Evolutionary conservation across 2,888 invertebrate species (phyloP).

Genomic region (Thalpophila matura): DNA sequence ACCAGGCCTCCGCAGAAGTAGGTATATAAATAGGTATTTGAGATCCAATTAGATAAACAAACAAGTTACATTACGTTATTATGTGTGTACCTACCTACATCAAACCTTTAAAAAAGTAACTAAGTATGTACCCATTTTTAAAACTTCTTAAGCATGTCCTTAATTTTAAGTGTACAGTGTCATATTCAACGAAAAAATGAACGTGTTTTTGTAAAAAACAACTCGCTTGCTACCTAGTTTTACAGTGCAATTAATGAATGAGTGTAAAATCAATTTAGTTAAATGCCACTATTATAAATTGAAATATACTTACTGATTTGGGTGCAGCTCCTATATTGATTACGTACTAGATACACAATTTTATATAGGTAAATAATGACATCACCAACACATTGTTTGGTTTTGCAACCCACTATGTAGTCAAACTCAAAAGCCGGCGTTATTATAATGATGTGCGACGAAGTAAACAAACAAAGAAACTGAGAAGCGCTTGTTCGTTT

Average conservation of each 20-base stretch:
- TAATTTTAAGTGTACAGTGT: conserved; percentile 28
- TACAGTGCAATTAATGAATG: conserved; percentile 29
- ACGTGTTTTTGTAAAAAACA: conserved; percentile 30
- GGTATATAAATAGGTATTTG: conserved; percentile 27
- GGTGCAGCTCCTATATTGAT: conserved; percentile 32
- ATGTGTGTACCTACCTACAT: conserved; percentile 32
- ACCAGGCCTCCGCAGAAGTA: conserved; percentile 33
- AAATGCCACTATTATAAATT: conserved; percentile 27
- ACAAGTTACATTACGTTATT: conserved; percentile 29
- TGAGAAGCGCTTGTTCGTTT: conserved; percentile 23
- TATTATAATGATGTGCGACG: conserved; percentile 30
- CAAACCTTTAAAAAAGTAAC: conserved; percentile 31
- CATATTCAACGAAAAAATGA: conserved; percentile 28
- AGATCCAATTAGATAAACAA: conserved; percentile 23
- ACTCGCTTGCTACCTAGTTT: conserved; percentile 27
- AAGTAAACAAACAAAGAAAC: conserved; percentile 24
- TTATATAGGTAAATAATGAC: conserved; percentile 30
- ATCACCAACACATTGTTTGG: conserved; percentile 30
- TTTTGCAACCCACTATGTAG: conserved; percentile 29
- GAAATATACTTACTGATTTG: conserved; percentile 26
- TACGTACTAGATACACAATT: conserved; percentile 26
- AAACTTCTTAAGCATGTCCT: conserved; percentile 28
- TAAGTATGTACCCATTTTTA: conserved; percentile 29
- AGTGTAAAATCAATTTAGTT: conserved; percentile 30
- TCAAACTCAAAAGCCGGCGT: conserved; percentile 30